phyloP scores from a whole-genome alignment of 2,113 vertebrate species.

The Chinchilla lanigera region DNA sequence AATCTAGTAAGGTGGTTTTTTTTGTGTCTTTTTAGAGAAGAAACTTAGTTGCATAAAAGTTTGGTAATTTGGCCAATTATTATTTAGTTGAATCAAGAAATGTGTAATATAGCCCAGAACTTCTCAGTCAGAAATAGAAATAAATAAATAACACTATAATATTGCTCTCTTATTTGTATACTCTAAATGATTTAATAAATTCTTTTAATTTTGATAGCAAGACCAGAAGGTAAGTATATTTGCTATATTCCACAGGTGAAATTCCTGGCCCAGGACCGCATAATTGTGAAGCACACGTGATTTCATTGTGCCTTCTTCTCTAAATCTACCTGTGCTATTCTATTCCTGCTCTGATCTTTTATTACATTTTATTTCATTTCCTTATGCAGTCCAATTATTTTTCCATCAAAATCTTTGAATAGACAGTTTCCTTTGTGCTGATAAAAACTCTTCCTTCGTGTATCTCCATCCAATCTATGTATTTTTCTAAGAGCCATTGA shows the following conservation, averaged over 20 bases:
- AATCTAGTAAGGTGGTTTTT: not conserved
- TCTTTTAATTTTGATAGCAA: not conserved
- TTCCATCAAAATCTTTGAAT: not conserved
- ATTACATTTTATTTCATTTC: not conserved
- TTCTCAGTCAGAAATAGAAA: not conserved
- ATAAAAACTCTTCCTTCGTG: not conserved
- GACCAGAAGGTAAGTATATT: too few species aligned
- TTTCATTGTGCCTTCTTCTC: not conserved
- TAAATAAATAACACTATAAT: not conserved
- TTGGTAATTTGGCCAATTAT: not conserved
- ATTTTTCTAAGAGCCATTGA: not conserved
- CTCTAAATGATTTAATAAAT: not conserved
- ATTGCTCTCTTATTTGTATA: not conserved
- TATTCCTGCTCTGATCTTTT: not conserved
- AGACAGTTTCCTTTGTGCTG: not conserved
- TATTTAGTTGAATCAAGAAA: not conserved
- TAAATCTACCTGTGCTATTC: not conserved
- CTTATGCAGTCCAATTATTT: not conserved
- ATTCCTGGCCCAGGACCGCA: not conserved
- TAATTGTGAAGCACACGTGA: not conserved
- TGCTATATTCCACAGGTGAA: not conserved
- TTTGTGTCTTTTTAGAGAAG: not conserved
- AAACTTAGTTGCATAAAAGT: not conserved
- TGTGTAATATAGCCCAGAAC: too few species aligned
- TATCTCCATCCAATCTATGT: not conserved